Conservation (phyloP, 1,140 invertebrate genomes). For the Eufriesea mexicana region DNA sequence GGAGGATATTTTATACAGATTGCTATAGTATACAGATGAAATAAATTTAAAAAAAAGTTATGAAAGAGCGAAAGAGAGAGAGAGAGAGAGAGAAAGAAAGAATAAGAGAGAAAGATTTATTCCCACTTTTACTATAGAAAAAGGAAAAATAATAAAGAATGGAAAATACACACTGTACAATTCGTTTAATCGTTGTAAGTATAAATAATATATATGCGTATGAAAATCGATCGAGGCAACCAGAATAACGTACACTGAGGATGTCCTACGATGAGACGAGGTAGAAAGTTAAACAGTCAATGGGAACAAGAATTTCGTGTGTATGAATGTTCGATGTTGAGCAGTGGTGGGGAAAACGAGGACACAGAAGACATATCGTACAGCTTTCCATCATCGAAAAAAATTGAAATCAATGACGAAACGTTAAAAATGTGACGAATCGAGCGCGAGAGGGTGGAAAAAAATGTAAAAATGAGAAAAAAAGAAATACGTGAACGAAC, state of each 20-base stretch:
- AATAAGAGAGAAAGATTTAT: slow-evolving; percentile 16
- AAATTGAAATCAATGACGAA: slow-evolving; percentile 24
- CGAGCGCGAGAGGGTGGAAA: neutral
- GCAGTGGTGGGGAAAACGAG: slow-evolving; percentile 11
- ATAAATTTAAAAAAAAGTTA: neutral
- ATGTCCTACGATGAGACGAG: slow-evolving; percentile 10
- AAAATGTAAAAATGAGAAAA: neutral
- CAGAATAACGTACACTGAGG: slow-evolving; percentile 73
- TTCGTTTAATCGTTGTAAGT: slow-evolving; percentile 69
- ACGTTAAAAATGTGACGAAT: neutral
- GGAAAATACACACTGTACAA: slow-evolving; percentile 61
- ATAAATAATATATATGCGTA: slow-evolving; percentile 63
- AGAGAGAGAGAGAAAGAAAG: neutral
- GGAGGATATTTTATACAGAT: slow-evolving; percentile 81
- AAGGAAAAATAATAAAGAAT: neutral
- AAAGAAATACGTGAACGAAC: neutral
- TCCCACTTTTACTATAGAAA: slow-evolving; percentile 53
- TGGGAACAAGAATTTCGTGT: slow-evolving; percentile 41
- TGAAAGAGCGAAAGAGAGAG: neutral
- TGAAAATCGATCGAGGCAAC: slow-evolving; percentile 43
- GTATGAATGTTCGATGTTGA: slow-evolving; percentile 2
- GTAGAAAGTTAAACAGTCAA: slow-evolving; percentile 19
- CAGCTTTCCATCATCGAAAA: slow-evolving; percentile 53
- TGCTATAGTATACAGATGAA: slow-evolving; percentile 65
- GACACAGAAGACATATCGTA: slow-evolving; percentile 69